A percentile compares a stretch with the other conserved stretches of the same genome.
Evolutionary conservation across 2,113 vertebrate genomes (phyloP).

Genomic region (Burhinus bistriatus): DNA sequence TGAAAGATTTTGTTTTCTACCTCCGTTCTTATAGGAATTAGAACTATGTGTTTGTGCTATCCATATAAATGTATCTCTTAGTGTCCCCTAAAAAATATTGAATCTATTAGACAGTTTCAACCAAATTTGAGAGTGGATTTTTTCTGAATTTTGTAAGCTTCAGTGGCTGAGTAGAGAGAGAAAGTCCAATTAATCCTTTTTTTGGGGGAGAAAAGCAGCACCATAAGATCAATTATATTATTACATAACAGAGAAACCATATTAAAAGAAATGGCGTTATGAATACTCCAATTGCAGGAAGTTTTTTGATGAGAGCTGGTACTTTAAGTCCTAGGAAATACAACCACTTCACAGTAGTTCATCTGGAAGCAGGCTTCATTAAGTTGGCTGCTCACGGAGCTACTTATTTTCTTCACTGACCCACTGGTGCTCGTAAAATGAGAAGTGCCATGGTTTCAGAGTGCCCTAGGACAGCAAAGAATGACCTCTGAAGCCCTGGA

Average conservation of each 20-base stretch:
- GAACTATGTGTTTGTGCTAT: background rate
- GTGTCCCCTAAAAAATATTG: background rate
- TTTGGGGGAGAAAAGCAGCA: background rate
- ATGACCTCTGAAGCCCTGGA: background rate
- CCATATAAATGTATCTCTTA: background rate
- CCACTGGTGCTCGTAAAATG: background rate
- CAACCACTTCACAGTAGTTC: background rate
- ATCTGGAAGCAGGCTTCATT: background rate
- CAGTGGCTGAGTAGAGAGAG: background rate
- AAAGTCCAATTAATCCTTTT: background rate
- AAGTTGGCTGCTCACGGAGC: background rate
- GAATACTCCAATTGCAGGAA: background rate
- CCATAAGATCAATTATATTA: background rate
- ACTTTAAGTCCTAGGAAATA: background rate
- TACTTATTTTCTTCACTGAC: background rate
- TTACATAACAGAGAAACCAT: background rate
- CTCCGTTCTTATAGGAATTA: background rate
- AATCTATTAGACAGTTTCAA: background rate
- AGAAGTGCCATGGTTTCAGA: background rate
- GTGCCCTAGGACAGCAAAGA: background rate
- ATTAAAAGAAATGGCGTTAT: background rate
- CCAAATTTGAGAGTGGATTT: background rate
- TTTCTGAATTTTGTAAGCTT: background rate
- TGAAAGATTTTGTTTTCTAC: background rate
- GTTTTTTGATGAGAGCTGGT: background rate